Evolutionary conservation across 2,888 invertebrate genomes (phyloP), one percentile per base, ranked within the genome.

Genomic region (Parascotia fuliginaria): DNA sequence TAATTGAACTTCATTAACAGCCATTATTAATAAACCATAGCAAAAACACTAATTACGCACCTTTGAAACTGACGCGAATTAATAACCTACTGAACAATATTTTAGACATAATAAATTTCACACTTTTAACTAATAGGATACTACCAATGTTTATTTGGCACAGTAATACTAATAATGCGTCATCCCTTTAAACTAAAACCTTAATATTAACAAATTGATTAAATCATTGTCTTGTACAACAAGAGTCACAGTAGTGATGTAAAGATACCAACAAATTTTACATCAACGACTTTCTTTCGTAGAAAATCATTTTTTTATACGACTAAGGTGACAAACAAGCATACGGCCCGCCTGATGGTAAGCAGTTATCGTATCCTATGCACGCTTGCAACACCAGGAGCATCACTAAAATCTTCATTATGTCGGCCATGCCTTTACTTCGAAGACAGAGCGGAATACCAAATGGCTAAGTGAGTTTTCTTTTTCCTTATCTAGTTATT

Each of bases 1-100:
- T 79, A 81, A 85, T 81, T 76, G 77, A 76, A 73, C 75, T 77
- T 83, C 79, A 83, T 84, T 82, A 79, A 65, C 71, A 71, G 67
- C 65, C 57, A 66, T 78, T 72, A 79, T 77, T 79, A 77, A 73
- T 75, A 74, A 72, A 61, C 65, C 60, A 63, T 56, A 46, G 53
- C 57, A 72, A 76, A 76, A 75, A 71, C 68, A 59, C 57, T 73
- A 69, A 68, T 73, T 68, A 54, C 68, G 56, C 57, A 66, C 71
- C 70, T 68, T 64, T 55, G 55, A 54, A 40, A 55, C 47, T 55
- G 57, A 47, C 56, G 50, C 43, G 38, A 48, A 61, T 59, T 63
- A 62, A 62, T 64, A 55, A 60, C 53, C 36, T 22, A 14, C 15
- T 14, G 3, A 57, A 63, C 42, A 51, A 58, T 42, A 53, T 49